Percentiles rank a stretch among this genome's conserved stretches.
Evolutionary conservation across 2,888 invertebrate genomes (phyloP).

Genomic region (Drosophila aldrichi): DNA sequence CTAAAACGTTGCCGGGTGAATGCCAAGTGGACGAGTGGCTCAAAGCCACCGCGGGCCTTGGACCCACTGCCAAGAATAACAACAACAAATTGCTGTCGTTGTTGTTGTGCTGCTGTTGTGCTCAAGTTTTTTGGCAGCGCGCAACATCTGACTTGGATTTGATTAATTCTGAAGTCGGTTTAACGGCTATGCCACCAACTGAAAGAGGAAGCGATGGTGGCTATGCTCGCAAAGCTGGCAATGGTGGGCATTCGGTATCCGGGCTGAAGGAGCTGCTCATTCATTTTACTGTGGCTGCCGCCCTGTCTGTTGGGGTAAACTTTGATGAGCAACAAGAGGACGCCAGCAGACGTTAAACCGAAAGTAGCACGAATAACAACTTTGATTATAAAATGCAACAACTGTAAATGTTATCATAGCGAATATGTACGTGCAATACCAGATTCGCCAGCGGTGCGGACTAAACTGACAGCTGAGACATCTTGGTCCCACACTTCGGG

Average conservation of each 20-base stretch:
- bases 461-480: constrained; percentile 31
- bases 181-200: constrained; percentile 66
- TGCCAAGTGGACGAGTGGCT: constrained; percentile 37
- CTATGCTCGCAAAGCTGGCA: background rate
- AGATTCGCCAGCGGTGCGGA: background rate
- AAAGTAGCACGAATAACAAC: constrained; percentile 74
- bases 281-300: constrained; percentile 70
- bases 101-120: constrained; percentile 52
- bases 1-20: constrained; percentile 28
- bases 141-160: constrained; percentile 78
- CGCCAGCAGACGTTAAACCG: constrained; percentile 53
- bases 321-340: constrained; percentile 68
- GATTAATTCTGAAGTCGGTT: constrained; percentile 79
- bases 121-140: constrained; percentile 77
- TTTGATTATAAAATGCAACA: constrained; percentile 79
- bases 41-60: constrained; percentile 4
- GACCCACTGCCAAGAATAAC: constrained; percentile 59
- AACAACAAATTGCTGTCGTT: constrained; percentile 71
- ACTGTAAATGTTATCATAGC: constrained; percentile 74
- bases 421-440: constrained; percentile 59
- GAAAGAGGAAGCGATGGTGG: background rate
- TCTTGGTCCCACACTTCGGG: constrained; percentile 15
- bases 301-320: constrained; percentile 72
- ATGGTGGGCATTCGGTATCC: background rate
- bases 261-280: constrained; percentile 45